Base-by-base conservation (phyloP, 1,140 invertebrate genomes). In the Drosophila parvula region DNA sequence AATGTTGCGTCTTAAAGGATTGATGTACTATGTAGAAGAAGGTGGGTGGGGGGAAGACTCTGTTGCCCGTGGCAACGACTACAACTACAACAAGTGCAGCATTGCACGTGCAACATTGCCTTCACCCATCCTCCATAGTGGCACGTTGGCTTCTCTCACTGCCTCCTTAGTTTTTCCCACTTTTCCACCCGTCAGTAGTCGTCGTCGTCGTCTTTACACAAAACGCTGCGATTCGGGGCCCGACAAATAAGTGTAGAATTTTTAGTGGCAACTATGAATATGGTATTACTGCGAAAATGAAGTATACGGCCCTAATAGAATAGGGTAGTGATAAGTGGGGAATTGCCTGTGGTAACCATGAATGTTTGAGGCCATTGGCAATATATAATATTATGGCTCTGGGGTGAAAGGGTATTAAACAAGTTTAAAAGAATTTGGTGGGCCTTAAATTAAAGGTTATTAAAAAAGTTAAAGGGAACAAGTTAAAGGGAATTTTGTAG, bases 1-100 rank as follows among this genome's bases (percentile, higher is more conserved):
- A 86, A 86, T 86, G 83, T 88, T 88, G 83, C 83, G 83, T 86
- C 83, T 86, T 86, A 86, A 79, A 88, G 83, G 83, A 86, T 88
- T 86, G 83, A 86, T 86, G 80, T 86, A 86, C 83, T 88, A 50
- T 18, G 43, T 18, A 27, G 5, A 18, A 16, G 11, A 3, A 10
- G 22, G 28, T n/a, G 22, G 28, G 22, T 36, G 55, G 27, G 43
- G 53, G 32, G 16, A 50, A 16, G 2, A 7, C 28, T 30, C 30
- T 32, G 64, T 68, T 82, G 59, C 80, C 64, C 58, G 64, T 69
- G 77, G 85, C 79, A 86, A 86, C 83, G 55, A 40, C 44, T 48
- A n/a, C 71, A 36, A 22, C 50, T 36, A 79, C 82, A 62, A 45
- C 58, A 57, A 74, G 36, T 75, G 61, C 48, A 36, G 40, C 68